A percentile compares a stretch with the other conserved stretches of the same genome.
These are phyloP conservation scores for Ctenomys sociabilis DNA, from an alignment of 2,113 vertebrate species.

Conservation along the genomic window DNA sequence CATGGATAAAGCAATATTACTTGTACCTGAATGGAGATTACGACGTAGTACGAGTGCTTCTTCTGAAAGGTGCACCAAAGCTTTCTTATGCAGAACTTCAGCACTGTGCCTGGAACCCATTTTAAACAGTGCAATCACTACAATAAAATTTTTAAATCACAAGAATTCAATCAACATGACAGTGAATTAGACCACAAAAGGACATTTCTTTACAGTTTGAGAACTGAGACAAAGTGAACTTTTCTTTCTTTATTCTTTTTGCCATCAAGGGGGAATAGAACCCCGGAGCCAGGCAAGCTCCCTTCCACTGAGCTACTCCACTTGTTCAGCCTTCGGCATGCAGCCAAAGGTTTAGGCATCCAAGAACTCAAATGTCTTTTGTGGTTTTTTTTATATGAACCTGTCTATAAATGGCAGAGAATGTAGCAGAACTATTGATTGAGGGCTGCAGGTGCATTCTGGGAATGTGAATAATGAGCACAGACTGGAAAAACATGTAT, in stretches of 20 bases:
- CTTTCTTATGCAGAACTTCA: background rate
- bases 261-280: no score
- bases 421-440: background rate
- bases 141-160: background rate
- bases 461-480: conserved; percentile 2
- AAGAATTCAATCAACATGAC: background rate
- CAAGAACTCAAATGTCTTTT: background rate
- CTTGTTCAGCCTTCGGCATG: background rate
- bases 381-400: background rate
- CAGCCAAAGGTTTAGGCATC: background rate
- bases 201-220: background rate
- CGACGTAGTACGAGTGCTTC: background rate
- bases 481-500: background rate
- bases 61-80: background rate
- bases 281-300: background rate
- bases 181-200: background rate
- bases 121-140: background rate
- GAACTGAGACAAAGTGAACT: background rate
- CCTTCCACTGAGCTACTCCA: background rate
- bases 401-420: background rate
- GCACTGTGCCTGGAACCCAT: background rate
- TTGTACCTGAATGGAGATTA: background rate
- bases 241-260: background rate
- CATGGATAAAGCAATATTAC: background rate
- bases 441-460: background rate